Base-by-base conservation (phyloP, 2,113 vertebrate genomes). In the Chauna torquata region DNA sequence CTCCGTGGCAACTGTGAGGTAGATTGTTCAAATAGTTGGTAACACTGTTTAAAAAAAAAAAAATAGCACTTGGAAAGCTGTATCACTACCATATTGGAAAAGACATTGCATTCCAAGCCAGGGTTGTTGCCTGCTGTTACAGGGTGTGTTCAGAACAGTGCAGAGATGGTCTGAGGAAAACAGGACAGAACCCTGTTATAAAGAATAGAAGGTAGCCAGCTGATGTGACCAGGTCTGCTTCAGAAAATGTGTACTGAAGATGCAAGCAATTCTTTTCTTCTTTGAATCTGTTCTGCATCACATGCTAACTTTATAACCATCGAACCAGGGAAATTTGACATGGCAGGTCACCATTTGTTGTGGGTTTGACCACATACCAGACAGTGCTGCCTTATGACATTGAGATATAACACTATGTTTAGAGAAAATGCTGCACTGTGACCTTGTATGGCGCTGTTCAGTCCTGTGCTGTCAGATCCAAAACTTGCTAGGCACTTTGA, bases 1-100 rank as follows among this genome's bases (percentile, higher is more conserved):
- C 93, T 94, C 97, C 94, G 70, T 78, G 66, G 82, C 62, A 94
- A 74, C 83, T 93, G 62, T 47, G 57, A 75, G 38, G 30, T 61
- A 57, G 84, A 45, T 72, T 82, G 78, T 85, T 92, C 47, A 61
- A 54, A 72, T 72, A 14, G 40, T 75, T 71, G 57, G 61, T 89
- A 92, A 66, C 36, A 44, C 6, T 9, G 66, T 54, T 70, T 16
- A 28, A 25, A 28, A 25, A 68, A 86, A 78, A 75, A 36, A 19
- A 86, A 94, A 76, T 75, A 47, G 25, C 54, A 16, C 74, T 92
- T 90, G 91, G 90, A 92, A 96, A 96, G 77, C 90, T 94, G 91
- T 90, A 96, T 95, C 78, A 74, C 49, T 45, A 18, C 70, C 32
- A 32, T 88, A 18, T 55, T 84, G 88, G 83, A 70, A 52, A 27